Percentiles rank a stretch among this genome's conserved stretches.
phyloP scores from a whole-genome alignment of 2,888 invertebrate genomes.

The Epinotia ramella region DNA sequence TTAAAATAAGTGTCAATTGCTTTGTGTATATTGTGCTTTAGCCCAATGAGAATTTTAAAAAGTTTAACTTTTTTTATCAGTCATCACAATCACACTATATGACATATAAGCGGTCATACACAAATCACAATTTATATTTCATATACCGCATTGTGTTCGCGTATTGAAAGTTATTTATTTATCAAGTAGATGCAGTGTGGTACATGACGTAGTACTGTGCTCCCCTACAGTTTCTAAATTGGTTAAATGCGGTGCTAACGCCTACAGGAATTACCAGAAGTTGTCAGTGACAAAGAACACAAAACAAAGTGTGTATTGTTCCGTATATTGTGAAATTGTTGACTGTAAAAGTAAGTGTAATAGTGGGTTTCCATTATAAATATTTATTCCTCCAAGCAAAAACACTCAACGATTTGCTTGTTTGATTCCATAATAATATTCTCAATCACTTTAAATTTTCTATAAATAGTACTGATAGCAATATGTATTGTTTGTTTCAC shows the following conservation, averaged over 20 bases:
- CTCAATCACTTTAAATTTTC: neutral
- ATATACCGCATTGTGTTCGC: neutral
- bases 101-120: neutral
- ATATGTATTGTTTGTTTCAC: neutral
- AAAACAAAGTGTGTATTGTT: neutral
- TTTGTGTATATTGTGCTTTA: constrained; percentile 7
- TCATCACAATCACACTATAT: neutral
- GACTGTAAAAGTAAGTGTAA: constrained; percentile 17
- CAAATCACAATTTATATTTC: constrained; percentile 7
- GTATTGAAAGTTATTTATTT: constrained; percentile 14
- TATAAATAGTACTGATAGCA: neutral
- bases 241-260: constrained; percentile 40
- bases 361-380: neutral
- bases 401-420: neutral
- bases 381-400: neutral
- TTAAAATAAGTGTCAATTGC: neutral
- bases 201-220: constrained; percentile 27
- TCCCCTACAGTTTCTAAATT: constrained; percentile 47
- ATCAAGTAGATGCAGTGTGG: neutral
- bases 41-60: constrained; percentile 14
- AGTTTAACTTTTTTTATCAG: constrained; percentile 3
- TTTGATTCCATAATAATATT: neutral
- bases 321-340: constrained; percentile 6
- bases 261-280: constrained; percentile 23
- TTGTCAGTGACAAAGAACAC: neutral